phyloP scores from a whole-genome alignment of 1,140 invertebrate genomes.

The Rhopalosiphum padi region DNA sequence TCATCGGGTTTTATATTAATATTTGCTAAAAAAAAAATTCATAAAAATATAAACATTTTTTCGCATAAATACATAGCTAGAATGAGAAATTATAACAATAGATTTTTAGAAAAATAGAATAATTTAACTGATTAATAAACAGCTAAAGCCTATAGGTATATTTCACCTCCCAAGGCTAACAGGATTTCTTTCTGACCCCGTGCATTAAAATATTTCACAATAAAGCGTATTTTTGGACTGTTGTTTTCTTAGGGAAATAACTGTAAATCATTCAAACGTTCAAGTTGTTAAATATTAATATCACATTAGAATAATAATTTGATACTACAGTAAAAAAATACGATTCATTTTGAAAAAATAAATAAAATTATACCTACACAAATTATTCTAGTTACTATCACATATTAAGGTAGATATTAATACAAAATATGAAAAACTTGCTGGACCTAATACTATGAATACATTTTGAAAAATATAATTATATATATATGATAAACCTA shows the following conservation, averaged over 20 bases:
- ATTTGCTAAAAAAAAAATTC: slow-evolving; percentile 63
- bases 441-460: not conserved
- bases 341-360: not conserved
- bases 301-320: not conserved
- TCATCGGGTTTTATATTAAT: slow-evolving; percentile 63
- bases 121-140: slow-evolving; percentile 2
- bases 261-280: not conserved
- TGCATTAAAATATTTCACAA: not conserved
- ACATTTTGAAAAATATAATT: not conserved
- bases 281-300: not conserved
- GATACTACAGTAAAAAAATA: not conserved
- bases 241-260: slow-evolving; percentile 1
- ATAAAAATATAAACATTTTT: slow-evolving; percentile 60
- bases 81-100: not conserved
- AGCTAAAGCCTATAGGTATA: not conserved
- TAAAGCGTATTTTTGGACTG: not conserved
- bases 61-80: not conserved
- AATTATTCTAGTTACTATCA: not conserved
- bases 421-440: not conserved
- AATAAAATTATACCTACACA: not conserved
- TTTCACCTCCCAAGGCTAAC: slow-evolving; percentile 36
- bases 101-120: not conserved
- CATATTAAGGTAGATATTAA: not conserved
- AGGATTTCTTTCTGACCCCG: slow-evolving; percentile 17
- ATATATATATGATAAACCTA: not conserved